Evolutionary conservation across 2,797 vertebrate genomes (phyloP).

Genomic region (Chromobotia macracanthus): DNA sequence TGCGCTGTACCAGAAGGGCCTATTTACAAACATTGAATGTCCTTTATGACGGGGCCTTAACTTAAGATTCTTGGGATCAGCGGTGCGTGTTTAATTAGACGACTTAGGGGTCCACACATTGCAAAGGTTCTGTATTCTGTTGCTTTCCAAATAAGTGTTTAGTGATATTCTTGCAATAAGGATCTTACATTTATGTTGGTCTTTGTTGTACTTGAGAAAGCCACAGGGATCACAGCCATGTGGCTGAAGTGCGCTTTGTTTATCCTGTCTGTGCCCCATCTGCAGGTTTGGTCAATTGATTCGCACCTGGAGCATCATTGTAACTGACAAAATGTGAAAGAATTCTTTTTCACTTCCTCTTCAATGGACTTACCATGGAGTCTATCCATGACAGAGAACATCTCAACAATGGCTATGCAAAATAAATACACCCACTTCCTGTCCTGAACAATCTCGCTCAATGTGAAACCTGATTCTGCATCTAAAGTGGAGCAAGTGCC

Average conservation of each 20-base stretch:
- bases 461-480: constrained; percentile 82
- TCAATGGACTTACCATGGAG: constrained; percentile 79
- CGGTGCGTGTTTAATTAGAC: constrained; percentile 84
- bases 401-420: constrained; percentile 82
- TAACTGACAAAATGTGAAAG: constrained; percentile 81
- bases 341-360: constrained; percentile 77
- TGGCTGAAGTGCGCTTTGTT: constrained; percentile 85
- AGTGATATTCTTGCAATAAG: constrained; percentile 88
- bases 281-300: constrained; percentile 76
- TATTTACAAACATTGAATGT: constrained; percentile 83
- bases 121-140: constrained; percentile 80
- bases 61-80: constrained; percentile 80
- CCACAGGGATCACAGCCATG: constrained; percentile 82
- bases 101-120: constrained; percentile 78
- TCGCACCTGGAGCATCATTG: constrained; percentile 87
- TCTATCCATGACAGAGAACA: constrained; percentile 78
- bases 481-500: constrained; percentile 71
- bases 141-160: constrained; percentile 85
- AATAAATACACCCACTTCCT: constrained; percentile 82
- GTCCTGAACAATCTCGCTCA: constrained; percentile 71
- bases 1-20: constrained; percentile 86
- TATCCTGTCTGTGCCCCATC: constrained; percentile 77
- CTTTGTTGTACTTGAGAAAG: constrained; percentile 81
- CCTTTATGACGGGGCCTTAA: constrained; percentile 81
- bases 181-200: constrained; percentile 85